A percentile compares a stretch with the other conserved stretches of the same genome.
phyloP scores from a whole-genome alignment of 2,888 invertebrate species.

The Aporophyla nigra region DNA sequence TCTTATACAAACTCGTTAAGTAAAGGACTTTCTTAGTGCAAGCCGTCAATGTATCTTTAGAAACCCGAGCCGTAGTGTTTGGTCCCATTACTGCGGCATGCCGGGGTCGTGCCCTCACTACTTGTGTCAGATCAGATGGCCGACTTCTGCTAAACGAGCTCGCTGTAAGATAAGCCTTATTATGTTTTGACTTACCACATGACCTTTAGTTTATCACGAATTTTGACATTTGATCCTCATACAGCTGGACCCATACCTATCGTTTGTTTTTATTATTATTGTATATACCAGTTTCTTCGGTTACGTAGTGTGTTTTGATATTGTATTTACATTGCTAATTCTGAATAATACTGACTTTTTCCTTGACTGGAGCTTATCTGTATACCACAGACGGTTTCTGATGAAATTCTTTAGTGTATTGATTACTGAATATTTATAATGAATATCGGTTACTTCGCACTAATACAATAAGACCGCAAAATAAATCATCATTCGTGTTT shows the following conservation, averaged over 20 bases:
- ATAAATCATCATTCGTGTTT: conserved; percentile 24
- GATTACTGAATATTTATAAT: conserved; percentile 10
- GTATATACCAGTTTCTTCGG: conserved; percentile 23
- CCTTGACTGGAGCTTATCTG: background rate
- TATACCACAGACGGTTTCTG: conserved; percentile 13
- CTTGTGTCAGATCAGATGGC: conserved; percentile 78
- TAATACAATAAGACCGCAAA: background rate
- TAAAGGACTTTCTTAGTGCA: conserved; percentile 45
- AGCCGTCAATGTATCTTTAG: conserved; percentile 69
- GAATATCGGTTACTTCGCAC: background rate
- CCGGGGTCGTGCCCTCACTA: conserved; percentile 66
- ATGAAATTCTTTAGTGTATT: conserved; percentile 21
- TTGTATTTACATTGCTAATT: conserved; percentile 24
- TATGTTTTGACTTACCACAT: conserved; percentile 79
- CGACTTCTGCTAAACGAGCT: conserved; percentile 79
- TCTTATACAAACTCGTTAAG: conserved; percentile 43
- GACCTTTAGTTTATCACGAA: conserved; percentile 79
- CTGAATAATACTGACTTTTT: conserved; percentile 16
- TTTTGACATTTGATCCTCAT: conserved; percentile 77
- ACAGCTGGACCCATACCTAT: conserved; percentile 70
- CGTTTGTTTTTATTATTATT: conserved; percentile 48
- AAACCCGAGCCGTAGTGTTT: conserved; percentile 69
- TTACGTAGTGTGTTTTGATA: conserved; percentile 25
- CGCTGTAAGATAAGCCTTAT: conserved; percentile 78
- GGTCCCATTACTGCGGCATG: conserved; percentile 68